phyloP scores from a whole-genome alignment of 1,140 invertebrate species.

The Liolophura sinensis region DNA sequence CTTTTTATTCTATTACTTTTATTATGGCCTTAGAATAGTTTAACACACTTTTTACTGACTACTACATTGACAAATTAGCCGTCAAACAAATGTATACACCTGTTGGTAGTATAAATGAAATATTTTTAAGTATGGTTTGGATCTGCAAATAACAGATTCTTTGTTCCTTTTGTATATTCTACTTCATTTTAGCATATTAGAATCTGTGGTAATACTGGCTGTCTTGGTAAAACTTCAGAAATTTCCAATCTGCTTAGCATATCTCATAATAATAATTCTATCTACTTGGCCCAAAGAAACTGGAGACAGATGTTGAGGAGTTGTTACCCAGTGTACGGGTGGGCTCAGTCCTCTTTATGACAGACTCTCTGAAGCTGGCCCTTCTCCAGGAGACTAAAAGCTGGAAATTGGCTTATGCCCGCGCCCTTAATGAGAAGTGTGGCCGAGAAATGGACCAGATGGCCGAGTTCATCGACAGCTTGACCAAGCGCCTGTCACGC shows the following conservation, averaged over 20 bases:
- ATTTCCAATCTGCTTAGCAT: too few species aligned
- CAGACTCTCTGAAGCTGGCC: conserved; percentile 84
- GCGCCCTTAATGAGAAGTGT: conserved; percentile 91
- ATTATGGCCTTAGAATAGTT: too few species aligned
- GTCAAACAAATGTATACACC: too few species aligned
- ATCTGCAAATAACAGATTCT: background rate
- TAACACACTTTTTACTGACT: too few species aligned
- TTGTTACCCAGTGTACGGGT: conserved; percentile 52
- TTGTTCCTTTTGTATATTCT: too few species aligned
- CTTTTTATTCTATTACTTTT: too few species aligned
- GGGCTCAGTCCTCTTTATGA: conserved; percentile 54
- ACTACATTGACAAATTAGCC: too few species aligned
- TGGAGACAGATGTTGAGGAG: conserved; percentile 56
- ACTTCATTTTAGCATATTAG: background rate
- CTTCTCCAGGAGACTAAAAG: conserved; percentile 82
- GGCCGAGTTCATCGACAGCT: conserved; percentile 54
- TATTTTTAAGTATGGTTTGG: too few species aligned
- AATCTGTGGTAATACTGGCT: background rate
- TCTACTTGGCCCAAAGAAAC: conserved; percentile 28
- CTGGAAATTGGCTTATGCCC: conserved; percentile 83
- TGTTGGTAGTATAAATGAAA: too few species aligned
- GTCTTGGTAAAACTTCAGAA: background rate
- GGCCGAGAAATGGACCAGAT: conserved; percentile 84
- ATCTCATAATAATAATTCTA: too few species aligned
- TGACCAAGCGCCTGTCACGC: conserved; percentile 61